Evolutionary conservation across 2,797 vertebrate species (phyloP), one percentile per base, ranked within the genome.

Genomic region (Anas bahamensis): DNA sequence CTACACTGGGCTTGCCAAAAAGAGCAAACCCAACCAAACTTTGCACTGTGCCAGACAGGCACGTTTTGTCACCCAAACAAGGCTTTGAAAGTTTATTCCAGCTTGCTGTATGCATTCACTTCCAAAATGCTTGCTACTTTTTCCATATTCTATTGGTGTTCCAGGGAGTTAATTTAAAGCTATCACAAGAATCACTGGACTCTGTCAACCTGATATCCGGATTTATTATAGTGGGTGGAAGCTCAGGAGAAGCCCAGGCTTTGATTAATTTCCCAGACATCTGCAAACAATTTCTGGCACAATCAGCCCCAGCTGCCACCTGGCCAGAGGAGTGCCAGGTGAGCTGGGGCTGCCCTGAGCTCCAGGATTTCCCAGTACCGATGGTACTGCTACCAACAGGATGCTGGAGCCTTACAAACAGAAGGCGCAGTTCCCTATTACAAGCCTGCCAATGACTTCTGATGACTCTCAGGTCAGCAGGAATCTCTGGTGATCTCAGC

Each of bases 71-170:
- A 14, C 50, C 44, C 19, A 60, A 37, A 46, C 11, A 19, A 17
- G 60, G 13, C 2, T 33, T 33, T 7, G 7, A 44, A 72, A 31
- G 7, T 4, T 42, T 9, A 4, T 33, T 41, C 13, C 9, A 7
- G 41, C 13, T 41, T 59, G 9, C n/a, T 11, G 37, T 4, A 7
- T n/a, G 48, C 18, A 7, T 50, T 44, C 29, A 6, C 22, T 44
- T 33, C 44, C 64, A 31, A 73, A 41, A 31, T 2, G 16, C 3
- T 4, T 2, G 0, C 1, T 4, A 6, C 14, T 35, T 17, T 24
- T 37, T n/a, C 29, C 12, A 3, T 9, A 23, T 46, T 73, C 56
- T 31, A 9, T 5, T 52, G 17, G n/a, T 21, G 19, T 57, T 72
- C 35, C 37, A 33, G 60, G 17, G 48, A 1, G 42, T 48, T 50